These are phyloP conservation scores for Apodemia hepburni DNA, from an alignment of 2,888 invertebrate species.

Conservation along the genomic window DNA sequence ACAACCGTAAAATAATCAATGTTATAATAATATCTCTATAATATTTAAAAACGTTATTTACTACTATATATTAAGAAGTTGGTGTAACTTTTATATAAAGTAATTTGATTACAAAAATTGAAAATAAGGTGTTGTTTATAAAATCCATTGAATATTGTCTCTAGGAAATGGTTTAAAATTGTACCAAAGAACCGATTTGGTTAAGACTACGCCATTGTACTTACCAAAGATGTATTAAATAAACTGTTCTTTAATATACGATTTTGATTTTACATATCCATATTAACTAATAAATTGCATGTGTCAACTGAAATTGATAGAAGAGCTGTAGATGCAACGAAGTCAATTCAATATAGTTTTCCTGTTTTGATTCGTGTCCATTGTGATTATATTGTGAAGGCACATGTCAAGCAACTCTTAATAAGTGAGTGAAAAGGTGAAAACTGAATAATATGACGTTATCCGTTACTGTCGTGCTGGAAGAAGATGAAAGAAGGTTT, in stretches of 20 bases:
- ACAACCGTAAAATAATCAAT: not conserved
- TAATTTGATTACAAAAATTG: constrained; percentile 7
- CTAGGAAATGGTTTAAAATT: constrained; percentile 21
- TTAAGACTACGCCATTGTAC: constrained; percentile 70
- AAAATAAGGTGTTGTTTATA: not conserved
- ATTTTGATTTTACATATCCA: not conserved
- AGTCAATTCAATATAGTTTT: not conserved
- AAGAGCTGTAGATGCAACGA: not conserved
- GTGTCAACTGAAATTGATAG: not conserved
- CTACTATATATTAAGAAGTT: not conserved
- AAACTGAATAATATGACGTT: too few species aligned
- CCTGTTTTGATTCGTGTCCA: too few species aligned
- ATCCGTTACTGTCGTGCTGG: too few species aligned
- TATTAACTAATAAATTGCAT: not conserved
- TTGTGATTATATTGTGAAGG: too few species aligned
- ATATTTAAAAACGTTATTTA: not conserved
- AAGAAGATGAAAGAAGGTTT: too few species aligned
- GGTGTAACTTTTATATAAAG: constrained; percentile 8
- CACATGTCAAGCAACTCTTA: too few species aligned
- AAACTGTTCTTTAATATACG: constrained; percentile 24
- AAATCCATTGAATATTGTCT: constrained; percentile 16
- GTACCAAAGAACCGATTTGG: constrained; percentile 62
- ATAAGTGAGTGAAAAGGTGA: too few species aligned
- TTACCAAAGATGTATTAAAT: constrained; percentile 74
- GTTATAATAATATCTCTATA: not conserved